Percentiles rank a stretch among this genome's conserved stretches.
Conservation (phyloP, 2,888 invertebrate genomes). For the Spicauda simplicius region DNA sequence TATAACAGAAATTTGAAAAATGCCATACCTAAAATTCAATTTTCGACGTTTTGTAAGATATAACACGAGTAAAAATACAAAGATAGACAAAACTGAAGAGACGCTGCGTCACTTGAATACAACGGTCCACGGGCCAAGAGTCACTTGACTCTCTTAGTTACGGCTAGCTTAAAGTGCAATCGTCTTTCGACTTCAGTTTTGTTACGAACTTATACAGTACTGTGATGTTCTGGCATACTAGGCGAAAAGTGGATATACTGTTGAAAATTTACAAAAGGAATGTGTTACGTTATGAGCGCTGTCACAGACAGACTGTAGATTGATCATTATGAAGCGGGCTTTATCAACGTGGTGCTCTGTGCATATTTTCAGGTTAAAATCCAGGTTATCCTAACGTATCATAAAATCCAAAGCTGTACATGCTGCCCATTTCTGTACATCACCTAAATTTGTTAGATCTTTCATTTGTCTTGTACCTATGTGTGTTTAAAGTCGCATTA, state of each 20-base stretch:
- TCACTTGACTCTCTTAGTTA: conserved; percentile 20
- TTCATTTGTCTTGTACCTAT: too few relatives aligned
- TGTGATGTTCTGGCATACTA: neutral
- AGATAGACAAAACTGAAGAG: conserved; percentile 12
- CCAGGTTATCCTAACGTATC: too few relatives aligned
- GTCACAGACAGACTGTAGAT: neutral
- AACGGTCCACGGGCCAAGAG: conserved; percentile 19
- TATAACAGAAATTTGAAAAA: too few relatives aligned
- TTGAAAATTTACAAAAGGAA: neutral
- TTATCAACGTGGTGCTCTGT: too few relatives aligned
- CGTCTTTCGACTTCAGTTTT: neutral
- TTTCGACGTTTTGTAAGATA: neutral
- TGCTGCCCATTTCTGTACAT: too few relatives aligned
- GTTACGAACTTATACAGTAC: neutral
- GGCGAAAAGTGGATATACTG: neutral
- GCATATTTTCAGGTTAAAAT: too few relatives aligned
- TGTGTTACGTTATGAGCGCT: neutral
- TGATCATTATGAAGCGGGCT: neutral
- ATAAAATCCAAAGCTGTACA: too few relatives aligned
- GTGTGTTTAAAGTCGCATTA: too few relatives aligned
- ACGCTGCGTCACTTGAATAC: conserved; percentile 21
- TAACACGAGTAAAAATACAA: conserved; percentile 4
- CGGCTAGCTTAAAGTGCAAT: conserved; percentile 21
- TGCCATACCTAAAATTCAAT: neutral
- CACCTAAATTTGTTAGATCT: too few relatives aligned